These are phyloP conservation scores for Crossaster papposus DNA, from an alignment of 53 echinoderm and acorn worm species.

Conservation along the genomic window DNA sequence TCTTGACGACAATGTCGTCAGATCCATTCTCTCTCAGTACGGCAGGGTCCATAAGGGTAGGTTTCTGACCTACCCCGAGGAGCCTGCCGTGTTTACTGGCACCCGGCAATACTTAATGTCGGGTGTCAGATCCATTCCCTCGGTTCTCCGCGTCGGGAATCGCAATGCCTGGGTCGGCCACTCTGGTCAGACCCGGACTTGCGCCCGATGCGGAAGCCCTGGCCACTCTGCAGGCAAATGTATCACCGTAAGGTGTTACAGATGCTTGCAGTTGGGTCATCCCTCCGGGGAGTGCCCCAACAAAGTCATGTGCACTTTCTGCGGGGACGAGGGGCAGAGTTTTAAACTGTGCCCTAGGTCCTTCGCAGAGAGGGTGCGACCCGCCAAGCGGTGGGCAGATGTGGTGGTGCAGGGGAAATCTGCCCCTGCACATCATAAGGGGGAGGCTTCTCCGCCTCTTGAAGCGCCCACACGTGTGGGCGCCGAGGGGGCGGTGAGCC, in stretches of 20 bases:
- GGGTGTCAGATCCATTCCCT: conserved; percentile 13
- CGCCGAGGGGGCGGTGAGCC: background rate
- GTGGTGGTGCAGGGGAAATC: background rate
- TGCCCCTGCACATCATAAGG: background rate
- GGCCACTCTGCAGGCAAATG: conserved; percentile 35
- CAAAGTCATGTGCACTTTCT: background rate
- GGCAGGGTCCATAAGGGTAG: conserved; percentile 41
- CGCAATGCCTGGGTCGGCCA: conserved; percentile 39
- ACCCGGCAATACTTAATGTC: conserved; percentile 51
- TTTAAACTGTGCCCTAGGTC: background rate
- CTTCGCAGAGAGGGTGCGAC: background rate
- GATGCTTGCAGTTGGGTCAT: conserved; percentile 28
- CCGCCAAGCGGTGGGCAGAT: background rate
- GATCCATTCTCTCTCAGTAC: conserved; percentile 26
- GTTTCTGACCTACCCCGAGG: background rate
- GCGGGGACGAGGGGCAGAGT: conserved; percentile 3
- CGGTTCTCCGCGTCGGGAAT: conserved; percentile 29
- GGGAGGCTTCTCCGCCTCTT: background rate
- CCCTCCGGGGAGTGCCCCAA: background rate
- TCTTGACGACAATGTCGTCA: conserved; percentile 51
- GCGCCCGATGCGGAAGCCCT: conserved; percentile 20
- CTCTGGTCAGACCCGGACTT: conserved; percentile 42
- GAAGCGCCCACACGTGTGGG: background rate
- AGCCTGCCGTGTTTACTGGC: conserved; percentile 48
- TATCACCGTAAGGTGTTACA: conserved; percentile 7